phyloP scores from a whole-genome alignment of 2,797 vertebrate species.

The Acanthurus lineatus region DNA sequence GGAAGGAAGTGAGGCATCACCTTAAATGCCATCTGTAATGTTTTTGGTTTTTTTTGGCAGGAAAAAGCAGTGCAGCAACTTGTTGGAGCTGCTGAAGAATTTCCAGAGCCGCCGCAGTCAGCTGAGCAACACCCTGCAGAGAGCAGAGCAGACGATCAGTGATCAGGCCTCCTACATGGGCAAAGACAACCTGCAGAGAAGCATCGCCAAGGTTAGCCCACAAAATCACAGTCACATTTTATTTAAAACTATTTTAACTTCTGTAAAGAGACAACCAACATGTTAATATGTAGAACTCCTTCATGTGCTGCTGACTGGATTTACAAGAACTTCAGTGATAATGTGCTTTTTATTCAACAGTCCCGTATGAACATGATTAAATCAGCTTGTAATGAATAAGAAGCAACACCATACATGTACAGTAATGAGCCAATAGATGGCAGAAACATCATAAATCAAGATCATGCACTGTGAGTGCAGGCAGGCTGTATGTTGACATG shows the following conservation, averaged over 20 bases:
- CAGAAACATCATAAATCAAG: too few species aligned
- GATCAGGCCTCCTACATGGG: slow-evolving; percentile 93
- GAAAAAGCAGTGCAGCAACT: slow-evolving; percentile 87
- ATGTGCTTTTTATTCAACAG: too few species aligned
- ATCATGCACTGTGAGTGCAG: too few species aligned
- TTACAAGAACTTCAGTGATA: too few species aligned
- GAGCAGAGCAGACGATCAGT: slow-evolving; percentile 88
- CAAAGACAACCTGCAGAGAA: slow-evolving; percentile 93
- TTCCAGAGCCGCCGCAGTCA: slow-evolving; percentile 90
- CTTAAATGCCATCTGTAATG: not conserved
- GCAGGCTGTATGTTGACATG: not conserved
- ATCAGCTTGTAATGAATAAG: too few species aligned
- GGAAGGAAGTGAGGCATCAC: not conserved
- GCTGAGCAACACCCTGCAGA: slow-evolving; percentile 89
- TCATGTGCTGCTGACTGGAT: too few species aligned
- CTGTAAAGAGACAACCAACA: not conserved
- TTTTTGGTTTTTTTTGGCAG: slow-evolving; percentile 74
- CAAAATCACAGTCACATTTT: not conserved
- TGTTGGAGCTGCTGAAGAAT: slow-evolving; percentile 92
- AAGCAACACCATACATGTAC: too few species aligned
- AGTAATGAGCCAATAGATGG: too few species aligned
- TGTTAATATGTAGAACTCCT: too few species aligned
- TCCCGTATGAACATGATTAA: too few species aligned
- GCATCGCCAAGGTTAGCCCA: slow-evolving; percentile 86
- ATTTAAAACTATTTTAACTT: not conserved